phyloP scores from a whole-genome alignment of 2,113 vertebrate genomes.

The Cebidichthys violaceus region DNA sequence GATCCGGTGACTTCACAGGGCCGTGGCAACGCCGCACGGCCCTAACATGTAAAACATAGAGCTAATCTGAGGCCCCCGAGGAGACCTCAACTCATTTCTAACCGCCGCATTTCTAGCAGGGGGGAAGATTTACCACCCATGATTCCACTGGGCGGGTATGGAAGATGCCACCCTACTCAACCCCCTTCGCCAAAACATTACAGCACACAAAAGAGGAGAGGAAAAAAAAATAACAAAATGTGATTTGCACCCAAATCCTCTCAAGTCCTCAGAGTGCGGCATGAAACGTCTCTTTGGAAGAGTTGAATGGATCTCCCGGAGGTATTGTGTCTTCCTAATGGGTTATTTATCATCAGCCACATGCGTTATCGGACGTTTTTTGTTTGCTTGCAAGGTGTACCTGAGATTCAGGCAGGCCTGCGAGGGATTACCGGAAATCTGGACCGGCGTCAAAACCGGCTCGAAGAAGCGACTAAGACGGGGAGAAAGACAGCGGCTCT shows the following conservation, averaged over 20 bases:
- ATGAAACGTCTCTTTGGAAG: slow-evolving; percentile 51
- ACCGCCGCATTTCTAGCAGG: slow-evolving; percentile 52
- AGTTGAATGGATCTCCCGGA: slow-evolving; percentile 43
- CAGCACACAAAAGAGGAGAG: slow-evolving; percentile 47
- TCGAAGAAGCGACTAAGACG: slow-evolving; percentile 58
- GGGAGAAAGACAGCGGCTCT: slow-evolving; percentile 54
- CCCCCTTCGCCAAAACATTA: slow-evolving; percentile 50
- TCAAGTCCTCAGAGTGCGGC: slow-evolving; percentile 62
- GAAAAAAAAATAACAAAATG: slow-evolving; percentile 41
- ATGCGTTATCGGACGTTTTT: slow-evolving; percentile 31
- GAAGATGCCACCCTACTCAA: slow-evolving; percentile 73
- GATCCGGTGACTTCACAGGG: slow-evolving; percentile 69
- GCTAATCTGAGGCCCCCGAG: slow-evolving; percentile 73
- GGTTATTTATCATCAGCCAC: slow-evolving; percentile 65
- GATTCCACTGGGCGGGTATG: slow-evolving; percentile 64
- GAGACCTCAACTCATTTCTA: slow-evolving; percentile 50
- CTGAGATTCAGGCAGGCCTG: slow-evolving; percentile 62
- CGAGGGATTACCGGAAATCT: slow-evolving; percentile 68
- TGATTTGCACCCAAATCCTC: slow-evolving; percentile 79
- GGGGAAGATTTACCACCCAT: slow-evolving; percentile 81
- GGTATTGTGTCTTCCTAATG: slow-evolving; percentile 45
- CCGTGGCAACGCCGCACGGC: slow-evolving; percentile 35
- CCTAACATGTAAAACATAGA: slow-evolving; percentile 54
- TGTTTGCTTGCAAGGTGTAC: slow-evolving; percentile 60
- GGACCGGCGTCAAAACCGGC: slow-evolving; percentile 63